Percentiles rank a stretch among this genome's conserved stretches.
Conservation (phyloP, 2,113 vertebrate genomes). For the Ceyx margarethae region DNA sequence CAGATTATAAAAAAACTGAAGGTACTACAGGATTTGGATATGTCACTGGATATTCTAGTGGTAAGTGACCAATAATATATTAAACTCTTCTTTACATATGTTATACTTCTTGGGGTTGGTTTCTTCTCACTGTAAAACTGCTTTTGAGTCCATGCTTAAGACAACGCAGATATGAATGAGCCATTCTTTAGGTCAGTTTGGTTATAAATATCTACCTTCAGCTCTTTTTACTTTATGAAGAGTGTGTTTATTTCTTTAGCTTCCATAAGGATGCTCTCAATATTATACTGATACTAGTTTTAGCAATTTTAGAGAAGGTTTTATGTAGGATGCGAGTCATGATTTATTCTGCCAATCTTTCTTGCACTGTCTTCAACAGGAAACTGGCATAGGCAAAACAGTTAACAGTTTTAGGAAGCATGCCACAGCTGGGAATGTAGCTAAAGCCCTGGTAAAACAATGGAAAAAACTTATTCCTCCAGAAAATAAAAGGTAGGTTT, state of each 20-base stretch:
- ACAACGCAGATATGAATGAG: background rate
- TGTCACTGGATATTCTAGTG: constrained; percentile 81
- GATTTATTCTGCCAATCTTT: background rate
- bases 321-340: background rate
- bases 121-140: background rate
- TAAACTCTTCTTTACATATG: too few species aligned
- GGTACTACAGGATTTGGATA: constrained; percentile 79
- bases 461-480: constrained; percentile 80
- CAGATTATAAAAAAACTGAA: constrained; percentile 83
- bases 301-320: background rate
- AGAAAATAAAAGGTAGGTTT: constrained; percentile 50
- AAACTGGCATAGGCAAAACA: constrained; percentile 84
- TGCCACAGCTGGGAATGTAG: constrained; percentile 75
- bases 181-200: background rate
- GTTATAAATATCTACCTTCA: background rate
- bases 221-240: background rate
- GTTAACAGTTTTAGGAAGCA: constrained; percentile 82
- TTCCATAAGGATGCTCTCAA: background rate
- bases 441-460: constrained; percentile 75
- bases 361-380: constrained; percentile 57
- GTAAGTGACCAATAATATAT: constrained; percentile 73
- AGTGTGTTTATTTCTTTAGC: background rate
- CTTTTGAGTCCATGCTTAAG: background rate
- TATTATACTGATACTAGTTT: background rate
- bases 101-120: background rate